Conservation (phyloP, 2,888 invertebrate genomes). For the Clunio marinus region DNA sequence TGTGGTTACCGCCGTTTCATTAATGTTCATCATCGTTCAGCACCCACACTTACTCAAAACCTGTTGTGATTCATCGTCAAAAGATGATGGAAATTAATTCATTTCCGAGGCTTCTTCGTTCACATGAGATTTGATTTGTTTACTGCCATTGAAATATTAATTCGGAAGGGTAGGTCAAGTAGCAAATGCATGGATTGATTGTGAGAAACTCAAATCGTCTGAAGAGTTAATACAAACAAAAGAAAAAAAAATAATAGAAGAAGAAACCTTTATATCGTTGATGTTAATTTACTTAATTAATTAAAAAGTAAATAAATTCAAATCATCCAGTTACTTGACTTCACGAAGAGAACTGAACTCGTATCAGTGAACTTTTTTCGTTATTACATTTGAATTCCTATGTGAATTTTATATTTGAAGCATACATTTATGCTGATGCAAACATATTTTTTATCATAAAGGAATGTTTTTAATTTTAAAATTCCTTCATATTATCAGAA, state of each 20-base stretch:
- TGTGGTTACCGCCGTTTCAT: no score
- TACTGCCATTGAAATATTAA: not conserved
- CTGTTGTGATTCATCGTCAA: conserved; percentile 8
- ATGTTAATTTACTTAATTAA: conserved; percentile 33
- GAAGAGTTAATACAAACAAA: not conserved
- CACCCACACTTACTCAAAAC: not conserved
- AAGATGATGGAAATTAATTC: not conserved
- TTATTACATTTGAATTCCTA: no score
- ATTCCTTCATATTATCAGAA: no score
- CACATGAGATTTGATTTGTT: not conserved
- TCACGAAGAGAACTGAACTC: no score
- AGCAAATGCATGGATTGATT: not conserved
- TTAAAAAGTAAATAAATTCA: conserved; percentile 38
- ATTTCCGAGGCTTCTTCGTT: not conserved
- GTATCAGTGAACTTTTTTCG: no score
- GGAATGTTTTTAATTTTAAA: no score
- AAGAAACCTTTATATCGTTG: not conserved
- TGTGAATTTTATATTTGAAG: no score
- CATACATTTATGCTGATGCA: no score
- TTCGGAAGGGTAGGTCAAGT: conserved; percentile 23
- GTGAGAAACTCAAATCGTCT: conserved; percentile 11
- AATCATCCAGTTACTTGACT: no score
- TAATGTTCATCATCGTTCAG: not conserved
- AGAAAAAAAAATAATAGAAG: no score
- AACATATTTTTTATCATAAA: no score